Percentiles rank a stretch among this genome's conserved stretches.
phyloP scores from a whole-genome alignment of 1,140 invertebrate genomes.

The Maniola jurtina region DNA sequence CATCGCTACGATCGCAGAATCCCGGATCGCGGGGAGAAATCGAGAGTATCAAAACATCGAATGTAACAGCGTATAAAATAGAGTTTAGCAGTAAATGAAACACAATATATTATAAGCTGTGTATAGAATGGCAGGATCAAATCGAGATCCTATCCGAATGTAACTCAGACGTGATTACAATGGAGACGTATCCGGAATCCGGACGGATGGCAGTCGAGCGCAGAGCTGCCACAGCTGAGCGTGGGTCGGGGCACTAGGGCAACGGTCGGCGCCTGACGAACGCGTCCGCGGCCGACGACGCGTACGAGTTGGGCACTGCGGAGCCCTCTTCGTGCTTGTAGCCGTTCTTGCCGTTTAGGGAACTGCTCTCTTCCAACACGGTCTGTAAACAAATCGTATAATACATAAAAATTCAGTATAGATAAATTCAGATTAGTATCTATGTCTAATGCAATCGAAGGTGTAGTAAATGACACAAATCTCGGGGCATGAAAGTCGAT shows the following conservation, averaged over 20 bases:
- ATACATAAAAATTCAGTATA: neutral
- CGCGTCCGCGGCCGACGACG: conserved; percentile 66
- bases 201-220: neutral
- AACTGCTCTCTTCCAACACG: conserved; percentile 74
- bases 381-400: conserved; percentile 57
- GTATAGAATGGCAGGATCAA: neutral
- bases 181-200: neutral
- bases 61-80: neutral
- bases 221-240: neutral
- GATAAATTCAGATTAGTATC: no score
- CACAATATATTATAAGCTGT: neutral
- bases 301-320: conserved; percentile 79
- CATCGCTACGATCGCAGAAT: neutral
- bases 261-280: conserved; percentile 62
- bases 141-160: neutral
- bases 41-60: neutral
- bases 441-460: no score
- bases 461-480: no score
- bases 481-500: no score
- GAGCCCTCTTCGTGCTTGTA: conserved; percentile 67
- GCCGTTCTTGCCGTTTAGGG: conserved; percentile 63
- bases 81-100: neutral
- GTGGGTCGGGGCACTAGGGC: conserved; percentile 39
- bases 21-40: neutral
- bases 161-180: neutral